Base-by-base conservation (phyloP, 1,140 invertebrate genomes). In the Atopsyche davidsoni region DNA sequence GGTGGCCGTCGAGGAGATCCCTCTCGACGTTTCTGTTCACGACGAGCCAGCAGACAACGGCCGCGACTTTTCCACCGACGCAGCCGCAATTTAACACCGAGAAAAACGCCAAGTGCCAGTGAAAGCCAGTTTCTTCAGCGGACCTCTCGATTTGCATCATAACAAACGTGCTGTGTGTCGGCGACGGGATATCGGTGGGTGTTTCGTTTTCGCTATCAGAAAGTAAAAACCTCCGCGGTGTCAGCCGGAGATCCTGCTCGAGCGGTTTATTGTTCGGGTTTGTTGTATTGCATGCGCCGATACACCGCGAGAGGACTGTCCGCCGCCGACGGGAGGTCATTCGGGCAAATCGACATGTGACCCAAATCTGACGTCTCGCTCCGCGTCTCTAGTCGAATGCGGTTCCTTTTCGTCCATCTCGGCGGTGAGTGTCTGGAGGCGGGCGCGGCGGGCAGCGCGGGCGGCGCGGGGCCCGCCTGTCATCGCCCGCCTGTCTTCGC, bases 291-390 rank as follows among this genome's bases (percentile, higher is more conserved):
- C n/a, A n/a, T n/a, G n/a, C n/a, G n/a, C n/a, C n/a, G n/a, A n/a
- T n/a, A n/a, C n/a, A n/a, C 24, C 24, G 24, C 24, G 6, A 28
- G 24, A 6, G 24, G 24, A 28, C 24, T 28, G 24, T n/a, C 6
- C 24, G 24, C 24, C 24, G 6, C 24, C 24, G 24, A 6, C 48
- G 40, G 43, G 41, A 50, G 48, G 48, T 50, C 41, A 50, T 62
- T 62, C 54, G 62, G 62, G 62, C 64, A 61, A 70, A 70, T 73
- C 74, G 75, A 73, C 74, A 76, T 77, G 74, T 77, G 75, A 77
- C 75, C 75, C 73, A 70, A 71, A 73, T 78, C 68, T 70, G 66
- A 72, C 70, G 70, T 75, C 74, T 73, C 66, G 66, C 65, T 57
- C 51, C 39, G 45, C 46, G 36, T 54, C 21, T 50, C 42, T 58